Conservation (phyloP, 2,797 vertebrate genomes). For the Enteromius viviparus region DNA sequence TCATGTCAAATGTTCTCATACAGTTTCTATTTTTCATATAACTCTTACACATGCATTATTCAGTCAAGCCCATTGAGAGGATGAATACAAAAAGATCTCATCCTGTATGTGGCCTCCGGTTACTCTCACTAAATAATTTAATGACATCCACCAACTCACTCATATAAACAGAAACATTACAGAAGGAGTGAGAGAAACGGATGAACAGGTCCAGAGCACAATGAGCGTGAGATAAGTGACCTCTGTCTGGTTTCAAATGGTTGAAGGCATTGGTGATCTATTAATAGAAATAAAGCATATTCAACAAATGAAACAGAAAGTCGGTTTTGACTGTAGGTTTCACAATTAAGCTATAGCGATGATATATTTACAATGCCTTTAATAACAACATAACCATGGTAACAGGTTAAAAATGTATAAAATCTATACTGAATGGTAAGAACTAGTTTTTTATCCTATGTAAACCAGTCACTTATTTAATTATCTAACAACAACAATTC, state of each 20-base stretch:
- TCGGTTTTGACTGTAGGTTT: not conserved
- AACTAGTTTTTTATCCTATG: not conserved
- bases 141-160: slow-evolving; percentile 44
- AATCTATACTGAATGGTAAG: not conserved
- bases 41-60: slow-evolving; percentile 58
- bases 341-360: not conserved
- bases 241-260: not conserved
- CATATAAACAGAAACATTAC: slow-evolving; percentile 38
- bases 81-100: slow-evolving; percentile 51
- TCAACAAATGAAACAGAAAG: not conserved
- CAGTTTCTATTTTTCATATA: slow-evolving; percentile 29
- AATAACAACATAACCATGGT: not conserved
- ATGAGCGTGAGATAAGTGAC: not conserved
- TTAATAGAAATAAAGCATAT: not conserved
- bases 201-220: not conserved
- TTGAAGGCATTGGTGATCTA: not conserved
- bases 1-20: slow-evolving; percentile 34
- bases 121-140: slow-evolving; percentile 60
- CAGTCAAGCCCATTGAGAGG: slow-evolving; percentile 50
- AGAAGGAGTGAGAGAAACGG: not conserved
- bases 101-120: slow-evolving; percentile 53
- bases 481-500: not conserved
- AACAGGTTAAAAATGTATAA: not conserved
- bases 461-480: not conserved
- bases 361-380: not conserved